Base-by-base conservation (phyloP, 2,888 invertebrate species). In the Loripinus fragilis region DNA sequence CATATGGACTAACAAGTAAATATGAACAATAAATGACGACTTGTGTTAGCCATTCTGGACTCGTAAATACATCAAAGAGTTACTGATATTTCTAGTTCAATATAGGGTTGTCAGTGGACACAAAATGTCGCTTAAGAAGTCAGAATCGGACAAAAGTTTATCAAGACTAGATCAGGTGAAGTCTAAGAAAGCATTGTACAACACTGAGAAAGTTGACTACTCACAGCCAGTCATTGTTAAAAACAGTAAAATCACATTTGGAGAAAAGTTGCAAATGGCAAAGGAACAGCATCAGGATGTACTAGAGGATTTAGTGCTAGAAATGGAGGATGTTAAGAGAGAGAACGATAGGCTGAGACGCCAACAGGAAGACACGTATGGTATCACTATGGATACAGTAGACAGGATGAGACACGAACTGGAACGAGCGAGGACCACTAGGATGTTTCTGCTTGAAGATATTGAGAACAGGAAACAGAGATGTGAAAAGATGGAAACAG, bases 401-500 rank as follows among this genome's bases (percentile, higher is more conserved):
- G 76, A 81, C 2, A 55, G 81, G 42, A 84, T 84, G 84, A 84
- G 79, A 66, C 71, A 80, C 33, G 84, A 84, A 23, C 71, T 84
- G 0, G 84, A 84, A 42, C 72, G 76, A 17, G 81, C 84, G 15
- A 75, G 74, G 52, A 84, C 84, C 0, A 84, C 84, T 0, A 52
- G 76, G 38, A 71, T 73, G 71, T 84, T 81, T 41, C 66, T 84
- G 2, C 41, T 81, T 33, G 84, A 84, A n/a, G 84, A 84, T 60
- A 80, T 84, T 41, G 81, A 84, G n/a, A 65, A 81, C 25, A 68
- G 84, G 42, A 84, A 84, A 50, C 70, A 78, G 5, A 79, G 78
- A 55, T 81, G 84, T 70, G 84, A 84, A 33, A 79, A 74, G 55
- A 78, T 84, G 78, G 84, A 84, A 41, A 71, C 84, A 38, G 84